These are phyloP conservation scores for Crioceris asparagi DNA, from an alignment of 2,888 invertebrate species.

Conservation along the genomic window DNA sequence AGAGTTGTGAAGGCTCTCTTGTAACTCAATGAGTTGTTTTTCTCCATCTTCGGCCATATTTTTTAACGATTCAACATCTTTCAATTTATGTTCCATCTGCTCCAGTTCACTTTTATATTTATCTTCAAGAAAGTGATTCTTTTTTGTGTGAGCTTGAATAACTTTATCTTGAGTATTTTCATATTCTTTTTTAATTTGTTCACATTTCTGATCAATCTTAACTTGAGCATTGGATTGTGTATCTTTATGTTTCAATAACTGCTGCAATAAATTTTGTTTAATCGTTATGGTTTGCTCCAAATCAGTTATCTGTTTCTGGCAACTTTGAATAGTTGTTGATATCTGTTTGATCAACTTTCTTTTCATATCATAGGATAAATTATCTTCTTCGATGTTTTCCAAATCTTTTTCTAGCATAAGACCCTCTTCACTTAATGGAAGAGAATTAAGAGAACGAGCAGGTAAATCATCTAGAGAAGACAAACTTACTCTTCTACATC, in stretches of 20 bases:
- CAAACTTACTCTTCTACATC: conserved; percentile 36
- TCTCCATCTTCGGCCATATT: conserved; percentile 49
- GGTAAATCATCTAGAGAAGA: conserved; percentile 34
- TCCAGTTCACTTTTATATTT: conserved; percentile 35
- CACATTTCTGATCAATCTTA: conserved; percentile 52
- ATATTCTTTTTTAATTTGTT: conserved; percentile 48
- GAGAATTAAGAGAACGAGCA: conserved; percentile 19
- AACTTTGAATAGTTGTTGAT: conserved; percentile 24
- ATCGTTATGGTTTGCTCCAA: conserved; percentile 52
- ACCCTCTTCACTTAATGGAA: conserved; percentile 23
- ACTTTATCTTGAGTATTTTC: conserved; percentile 47
- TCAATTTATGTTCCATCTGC: conserved; percentile 37
- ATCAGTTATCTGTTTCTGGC: conserved; percentile 52
- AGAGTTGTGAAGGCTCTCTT: conserved; percentile 61
- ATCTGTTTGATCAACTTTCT: conserved; percentile 33
- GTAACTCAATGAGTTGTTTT: conserved; percentile 59
- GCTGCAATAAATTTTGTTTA: conserved; percentile 64
- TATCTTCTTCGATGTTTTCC: conserved; percentile 14
- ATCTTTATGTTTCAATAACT: conserved; percentile 50
- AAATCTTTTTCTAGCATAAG: conserved; percentile 18
- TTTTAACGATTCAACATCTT: conserved; percentile 34
- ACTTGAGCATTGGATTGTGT: conserved; percentile 47
- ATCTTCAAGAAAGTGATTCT: conserved; percentile 28
- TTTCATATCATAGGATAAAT: conserved; percentile 26
- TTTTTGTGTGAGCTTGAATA: conserved; percentile 41